Conservation (phyloP, 2,113 vertebrate genomes). For the Ptyas mucosa region DNA sequence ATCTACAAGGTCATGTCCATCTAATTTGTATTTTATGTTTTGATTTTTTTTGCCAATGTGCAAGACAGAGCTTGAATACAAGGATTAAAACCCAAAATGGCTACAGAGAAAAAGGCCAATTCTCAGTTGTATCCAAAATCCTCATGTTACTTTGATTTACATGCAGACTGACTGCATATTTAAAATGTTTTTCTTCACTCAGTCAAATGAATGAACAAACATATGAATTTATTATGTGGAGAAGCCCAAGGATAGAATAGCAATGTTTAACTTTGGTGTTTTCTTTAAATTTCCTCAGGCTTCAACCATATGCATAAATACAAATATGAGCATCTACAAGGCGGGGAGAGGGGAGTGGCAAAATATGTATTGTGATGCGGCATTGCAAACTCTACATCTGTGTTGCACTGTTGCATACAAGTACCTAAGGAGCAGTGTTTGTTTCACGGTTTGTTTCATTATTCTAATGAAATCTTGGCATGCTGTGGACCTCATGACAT, state of each 20-base stretch:
- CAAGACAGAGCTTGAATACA: too few relatives aligned
- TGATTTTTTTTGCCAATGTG: too few relatives aligned
- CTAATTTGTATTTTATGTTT: too few relatives aligned
- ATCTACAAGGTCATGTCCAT: too few relatives aligned
- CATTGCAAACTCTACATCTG: not conserved
- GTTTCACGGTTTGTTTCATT: not conserved
- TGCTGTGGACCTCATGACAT: not conserved
- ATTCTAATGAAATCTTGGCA: not conserved
- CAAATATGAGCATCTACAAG: not conserved
- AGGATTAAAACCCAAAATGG: too few relatives aligned
- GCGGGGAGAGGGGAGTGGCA: not conserved
- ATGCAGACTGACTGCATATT: not conserved
- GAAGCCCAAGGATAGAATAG: not conserved
- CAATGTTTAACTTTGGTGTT: not conserved
- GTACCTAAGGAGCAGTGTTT: not conserved
- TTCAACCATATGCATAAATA: not conserved
- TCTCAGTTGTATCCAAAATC: not conserved
- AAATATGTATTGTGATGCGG: not conserved
- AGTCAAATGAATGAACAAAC: not conserved
- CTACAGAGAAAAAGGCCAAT: not conserved
- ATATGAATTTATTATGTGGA: not conserved
- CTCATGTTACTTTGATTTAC: not conserved
- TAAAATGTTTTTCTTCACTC: not conserved
- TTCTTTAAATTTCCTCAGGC: not conserved
- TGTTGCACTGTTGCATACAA: not conserved